Conservation (phyloP, 2,888 invertebrate genomes). For the Agrotis puta region DNA sequence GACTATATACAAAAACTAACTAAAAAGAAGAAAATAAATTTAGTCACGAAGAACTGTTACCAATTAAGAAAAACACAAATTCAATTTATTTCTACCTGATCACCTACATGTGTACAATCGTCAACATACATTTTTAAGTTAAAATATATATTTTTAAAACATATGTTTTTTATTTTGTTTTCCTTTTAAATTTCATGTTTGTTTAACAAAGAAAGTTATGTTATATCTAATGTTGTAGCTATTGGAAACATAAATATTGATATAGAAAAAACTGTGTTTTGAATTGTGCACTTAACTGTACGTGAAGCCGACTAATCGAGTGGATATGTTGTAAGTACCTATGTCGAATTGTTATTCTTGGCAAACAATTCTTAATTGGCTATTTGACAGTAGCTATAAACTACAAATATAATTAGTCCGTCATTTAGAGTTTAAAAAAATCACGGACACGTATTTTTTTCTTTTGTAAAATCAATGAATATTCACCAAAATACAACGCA, state of each 20-base stretch:
- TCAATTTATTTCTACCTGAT: neutral
- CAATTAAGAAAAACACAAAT: constrained; percentile 29
- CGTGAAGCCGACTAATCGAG: neutral
- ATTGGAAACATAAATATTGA: neutral
- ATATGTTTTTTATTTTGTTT: neutral
- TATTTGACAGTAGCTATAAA: no score
- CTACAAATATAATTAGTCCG: no score
- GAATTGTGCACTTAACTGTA: neutral
- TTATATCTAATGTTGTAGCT: neutral
- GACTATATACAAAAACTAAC: constrained; percentile 33
- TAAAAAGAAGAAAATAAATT: neutral
- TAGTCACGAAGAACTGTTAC: neutral
- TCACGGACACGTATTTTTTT: no score
- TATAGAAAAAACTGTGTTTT: neutral
- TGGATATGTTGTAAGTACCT: neutral
- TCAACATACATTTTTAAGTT: neutral
- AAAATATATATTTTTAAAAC: neutral
- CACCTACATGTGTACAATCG: constrained; percentile 18
- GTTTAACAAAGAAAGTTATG: neutral
- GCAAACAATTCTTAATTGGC: no score
- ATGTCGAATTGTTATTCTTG: neutral
- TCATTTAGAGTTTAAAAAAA: no score
- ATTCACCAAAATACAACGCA: no score
- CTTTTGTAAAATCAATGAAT: no score
- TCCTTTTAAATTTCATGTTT: neutral